phyloP scores from a whole-genome alignment of 2,888 invertebrate species.

The Agonopterix alstromeriana region DNA sequence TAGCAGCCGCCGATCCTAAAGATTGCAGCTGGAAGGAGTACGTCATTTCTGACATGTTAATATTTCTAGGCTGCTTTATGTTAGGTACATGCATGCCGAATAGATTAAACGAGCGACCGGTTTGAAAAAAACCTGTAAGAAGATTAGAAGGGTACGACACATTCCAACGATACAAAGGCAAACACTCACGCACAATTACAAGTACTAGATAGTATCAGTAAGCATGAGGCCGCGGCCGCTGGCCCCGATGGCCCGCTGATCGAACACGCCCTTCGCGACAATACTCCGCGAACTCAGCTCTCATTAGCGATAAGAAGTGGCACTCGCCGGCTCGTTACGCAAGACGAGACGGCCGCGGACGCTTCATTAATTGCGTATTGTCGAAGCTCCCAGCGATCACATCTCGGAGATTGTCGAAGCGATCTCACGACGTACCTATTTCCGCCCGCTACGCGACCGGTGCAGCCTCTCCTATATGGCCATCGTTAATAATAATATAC shows the following conservation, averaged over 20 bases:
- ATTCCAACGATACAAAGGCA: background rate
- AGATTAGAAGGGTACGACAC: background rate
- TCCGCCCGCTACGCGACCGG: slow-evolving; percentile 24
- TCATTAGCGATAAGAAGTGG: slow-evolving; percentile 59
- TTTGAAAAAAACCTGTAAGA: background rate
- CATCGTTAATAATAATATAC: slow-evolving; percentile 40
- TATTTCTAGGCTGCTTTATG: background rate
- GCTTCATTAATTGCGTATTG: slow-evolving; percentile 65
- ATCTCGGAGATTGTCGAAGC: slow-evolving; percentile 38
- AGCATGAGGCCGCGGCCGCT: slow-evolving; percentile 15
- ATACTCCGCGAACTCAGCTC: slow-evolving; percentile 36
- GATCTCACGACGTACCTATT: slow-evolving; percentile 46
- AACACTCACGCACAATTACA: slow-evolving; percentile 15
- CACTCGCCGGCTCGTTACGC: slow-evolving; percentile 45
- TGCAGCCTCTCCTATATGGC: slow-evolving; percentile 29
- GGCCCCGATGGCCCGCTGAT: slow-evolving; percentile 22
- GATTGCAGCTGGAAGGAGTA: slow-evolving; percentile 4
- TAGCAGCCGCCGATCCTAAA: slow-evolving; percentile 16
- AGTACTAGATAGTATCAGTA: slow-evolving; percentile 21
- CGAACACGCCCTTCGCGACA: slow-evolving; percentile 33
- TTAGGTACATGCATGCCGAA: background rate
- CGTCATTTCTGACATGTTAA: slow-evolving; percentile 1
- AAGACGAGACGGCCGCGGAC: slow-evolving; percentile 38
- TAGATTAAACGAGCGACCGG: background rate
- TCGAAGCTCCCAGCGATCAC: slow-evolving; percentile 45